Base-by-base conservation (phyloP, 1,140 invertebrate species). In the Heliconius hermathena region DNA sequence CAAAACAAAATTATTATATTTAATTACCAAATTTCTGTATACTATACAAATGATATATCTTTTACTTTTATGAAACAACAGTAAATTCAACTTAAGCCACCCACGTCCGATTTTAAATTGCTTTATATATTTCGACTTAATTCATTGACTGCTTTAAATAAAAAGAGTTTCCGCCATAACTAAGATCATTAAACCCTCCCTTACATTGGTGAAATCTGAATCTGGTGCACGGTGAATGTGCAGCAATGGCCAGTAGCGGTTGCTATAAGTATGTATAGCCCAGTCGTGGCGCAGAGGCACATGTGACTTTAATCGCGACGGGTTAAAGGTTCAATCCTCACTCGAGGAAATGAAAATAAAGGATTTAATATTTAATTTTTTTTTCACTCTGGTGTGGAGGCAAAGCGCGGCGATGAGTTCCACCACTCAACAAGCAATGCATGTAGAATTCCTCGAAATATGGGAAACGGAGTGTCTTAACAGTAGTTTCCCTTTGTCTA, bases 61-160 rank as follows among this genome's bases (percentile, higher is more conserved):
- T 73, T 38, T 73, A 73, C 36, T 70, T 52, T n/a, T 38, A 71
- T 26, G 20, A 41, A 70, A 76, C 38, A 49, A 46, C 57, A 46
- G 54, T 29, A 76, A 76, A 8, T 71, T 71, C 0, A 71, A 70
- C 5, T 70, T 20, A 49, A 70, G 33, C 36, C 11, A 18, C 57
- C 9, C 57, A 60, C 57, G 57, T 26, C 57, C 79, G 18, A 36
- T 52, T 73, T 79, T 57, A 73, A 80, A 80, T 76, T 76, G 71
- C 74, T 52, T 74, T 75, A 76, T 70, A 54, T 78, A 49, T 79
- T 71, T 66, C 20, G 66, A 76, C 36, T 71, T 41, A 72, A 78
- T 81, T 82, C 83, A 87, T 87, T 86, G 85, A 86, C 86, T 86
- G 80, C 38, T 36, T 85, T 84, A 85, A 87, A 89, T 85, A 88